Percentiles rank a stretch among this genome's conserved stretches.
Conservation (phyloP, 2,888 invertebrate species). For the Dryococelus australis region DNA sequence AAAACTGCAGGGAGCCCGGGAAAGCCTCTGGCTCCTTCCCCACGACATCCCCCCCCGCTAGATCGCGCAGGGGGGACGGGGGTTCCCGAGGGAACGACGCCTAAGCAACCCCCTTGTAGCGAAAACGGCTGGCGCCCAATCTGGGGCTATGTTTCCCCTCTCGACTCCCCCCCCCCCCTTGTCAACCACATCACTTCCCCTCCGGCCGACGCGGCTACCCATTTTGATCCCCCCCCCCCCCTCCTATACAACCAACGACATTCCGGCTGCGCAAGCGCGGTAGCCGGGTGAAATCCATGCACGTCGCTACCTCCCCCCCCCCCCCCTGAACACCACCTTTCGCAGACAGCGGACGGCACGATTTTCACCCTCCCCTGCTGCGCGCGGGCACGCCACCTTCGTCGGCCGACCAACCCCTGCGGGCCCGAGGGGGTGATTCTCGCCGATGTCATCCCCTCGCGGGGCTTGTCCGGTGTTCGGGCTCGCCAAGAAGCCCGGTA, state of each 20-base stretch:
- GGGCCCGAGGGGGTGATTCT: no score
- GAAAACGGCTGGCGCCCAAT: background rate
- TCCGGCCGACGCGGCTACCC: background rate
- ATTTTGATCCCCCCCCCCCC: background rate
- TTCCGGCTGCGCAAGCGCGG: background rate
- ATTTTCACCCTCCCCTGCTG: background rate
- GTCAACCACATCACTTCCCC: background rate
- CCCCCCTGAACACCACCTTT: no score
- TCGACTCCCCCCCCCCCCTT: background rate
- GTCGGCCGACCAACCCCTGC: no score
- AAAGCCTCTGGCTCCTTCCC: background rate
- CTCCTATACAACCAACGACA: background rate
- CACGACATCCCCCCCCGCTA: background rate
- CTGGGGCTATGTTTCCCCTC: background rate
- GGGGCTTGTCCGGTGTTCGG: no score
- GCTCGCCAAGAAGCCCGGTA: no score
- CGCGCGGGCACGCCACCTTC: background rate
- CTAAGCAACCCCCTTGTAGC: slow-evolving; percentile 10
- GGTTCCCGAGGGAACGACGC: background rate
- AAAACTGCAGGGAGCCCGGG: background rate
- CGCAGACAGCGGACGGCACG: background rate
- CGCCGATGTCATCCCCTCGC: no score
- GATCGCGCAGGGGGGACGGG: no score
- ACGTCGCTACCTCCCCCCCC: background rate
- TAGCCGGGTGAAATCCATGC: background rate